A percentile compares a stretch with the other conserved stretches of the same genome.
phyloP scores from a whole-genome alignment of 2,888 invertebrate species.

The Ptychoptera albimana region DNA sequence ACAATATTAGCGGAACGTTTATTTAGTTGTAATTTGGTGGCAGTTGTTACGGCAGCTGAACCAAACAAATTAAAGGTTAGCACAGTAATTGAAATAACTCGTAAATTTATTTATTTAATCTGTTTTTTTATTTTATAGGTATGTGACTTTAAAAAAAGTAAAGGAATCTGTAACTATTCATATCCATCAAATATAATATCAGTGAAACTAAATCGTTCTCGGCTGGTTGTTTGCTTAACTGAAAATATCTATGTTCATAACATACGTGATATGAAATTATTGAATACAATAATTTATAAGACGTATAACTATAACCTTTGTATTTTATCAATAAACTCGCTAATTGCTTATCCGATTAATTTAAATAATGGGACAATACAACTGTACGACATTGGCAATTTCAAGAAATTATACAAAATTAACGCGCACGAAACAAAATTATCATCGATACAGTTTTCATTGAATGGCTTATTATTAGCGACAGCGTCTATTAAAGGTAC shows the following conservation, averaged over 20 bases:
- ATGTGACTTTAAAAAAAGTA: slow-evolving; percentile 27
- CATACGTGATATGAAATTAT: slow-evolving; percentile 29
- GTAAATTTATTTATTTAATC: not conserved
- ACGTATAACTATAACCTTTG: slow-evolving; percentile 25
- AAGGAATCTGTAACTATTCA: slow-evolving; percentile 29
- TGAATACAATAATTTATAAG: slow-evolving; percentile 27
- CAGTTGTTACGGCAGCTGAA: slow-evolving; percentile 26
- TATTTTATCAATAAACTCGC: slow-evolving; percentile 26
- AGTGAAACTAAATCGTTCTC: slow-evolving; percentile 28
- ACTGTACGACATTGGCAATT: slow-evolving; percentile 24
- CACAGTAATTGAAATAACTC: not conserved
- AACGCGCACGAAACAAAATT: slow-evolving; percentile 26
- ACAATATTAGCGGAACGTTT: slow-evolving; percentile 27
- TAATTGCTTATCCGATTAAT: slow-evolving; percentile 25
- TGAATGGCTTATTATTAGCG: slow-evolving; percentile 25
- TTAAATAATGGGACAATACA: slow-evolving; percentile 22
- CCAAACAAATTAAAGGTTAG: slow-evolving; percentile 26
- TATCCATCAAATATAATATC: slow-evolving; percentile 27
- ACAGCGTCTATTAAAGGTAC: slow-evolving; percentile 30
- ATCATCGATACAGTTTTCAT: slow-evolving; percentile 27
- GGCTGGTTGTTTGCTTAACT: slow-evolving; percentile 22
- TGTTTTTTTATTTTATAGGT: slow-evolving; percentile 5
- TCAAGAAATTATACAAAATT: slow-evolving; percentile 22
- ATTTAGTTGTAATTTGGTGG: slow-evolving; percentile 27
- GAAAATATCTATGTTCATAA: slow-evolving; percentile 30